Evolutionary conservation across 2,797 vertebrate species (phyloP), one percentile per base, ranked within the genome.

Genomic region (Sternarchorhynchus goeldii): DNA sequence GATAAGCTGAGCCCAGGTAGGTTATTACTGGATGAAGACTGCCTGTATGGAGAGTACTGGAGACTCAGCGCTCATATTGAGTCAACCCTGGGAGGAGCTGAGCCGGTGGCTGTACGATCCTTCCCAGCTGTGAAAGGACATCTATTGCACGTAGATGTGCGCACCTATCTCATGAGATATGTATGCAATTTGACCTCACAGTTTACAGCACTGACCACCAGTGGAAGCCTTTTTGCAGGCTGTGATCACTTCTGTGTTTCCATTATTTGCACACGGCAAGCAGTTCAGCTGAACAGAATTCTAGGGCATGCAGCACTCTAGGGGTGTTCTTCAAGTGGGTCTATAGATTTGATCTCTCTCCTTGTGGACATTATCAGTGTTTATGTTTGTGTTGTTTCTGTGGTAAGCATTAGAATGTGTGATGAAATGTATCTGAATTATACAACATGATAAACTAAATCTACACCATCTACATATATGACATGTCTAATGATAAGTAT

Each of bases 11-110:
- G 81, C 87, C 87, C 87, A 84, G 87, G 87, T 86, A 84, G 88
- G 89, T 91, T 90, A 91, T 90, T 90, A 87, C 81, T 76, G 85
- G 67, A 78, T 78, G 81, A 89, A 87, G 87, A 86, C 88, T 80
- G 85, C 85, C 81, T 50, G 69, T 80, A 75, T 36, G 21, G 71
- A 56, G 62, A 77, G 79, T 84, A 91, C 91, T 91, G 90, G 91
- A 90, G 81, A 68, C 85, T 72, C 84, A 84, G 81, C 76, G 79
- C 88, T 90, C 85, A 85, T 88, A 88, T 86, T 57, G 70, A 21
- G 83, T 82, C 84, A 75, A 69, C 69, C 67, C 65, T 82, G 71
- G 32, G 64, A 76, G 63, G 62, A 77, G 71, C 70, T 57, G 64
- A 39, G 77, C 59, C 56, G 71, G 56, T 32, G 67, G 78, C 58